phyloP scores from a whole-genome alignment of 2,888 invertebrate genomes.

The Cephus nigrinus region DNA sequence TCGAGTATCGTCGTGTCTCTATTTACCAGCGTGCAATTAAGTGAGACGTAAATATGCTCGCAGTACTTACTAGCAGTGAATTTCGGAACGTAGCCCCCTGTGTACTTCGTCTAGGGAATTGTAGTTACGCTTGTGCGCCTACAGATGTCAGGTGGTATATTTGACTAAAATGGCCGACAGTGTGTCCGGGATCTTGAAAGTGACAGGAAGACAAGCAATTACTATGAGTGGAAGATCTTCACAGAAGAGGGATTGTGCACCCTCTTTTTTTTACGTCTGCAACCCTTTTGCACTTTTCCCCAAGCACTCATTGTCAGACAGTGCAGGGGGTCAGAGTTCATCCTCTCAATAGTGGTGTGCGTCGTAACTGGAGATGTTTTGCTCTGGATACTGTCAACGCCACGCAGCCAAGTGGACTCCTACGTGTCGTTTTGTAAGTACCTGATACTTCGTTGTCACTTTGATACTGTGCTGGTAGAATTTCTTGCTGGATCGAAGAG shows the following conservation, averaged over 20 bases:
- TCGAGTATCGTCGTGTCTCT: too few relatives aligned
- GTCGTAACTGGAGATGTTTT: neutral
- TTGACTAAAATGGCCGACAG: neutral
- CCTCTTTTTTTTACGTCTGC: neutral
- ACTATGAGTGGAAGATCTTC: neutral
- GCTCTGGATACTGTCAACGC: neutral
- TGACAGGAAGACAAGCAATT: neutral
- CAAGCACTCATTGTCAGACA: neutral
- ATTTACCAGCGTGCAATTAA: too few relatives aligned
- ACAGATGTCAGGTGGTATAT: neutral
- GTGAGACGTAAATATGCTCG: too few relatives aligned
- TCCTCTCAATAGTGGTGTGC: neutral
- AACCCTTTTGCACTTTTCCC: neutral
- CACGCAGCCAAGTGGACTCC: neutral
- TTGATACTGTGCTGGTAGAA: neutral
- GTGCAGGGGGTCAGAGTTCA: neutral
- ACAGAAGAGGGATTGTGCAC: neutral
- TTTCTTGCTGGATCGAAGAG: neutral
- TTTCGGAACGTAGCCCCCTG: too few relatives aligned
- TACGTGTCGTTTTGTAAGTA: neutral
- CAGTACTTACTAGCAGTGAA: too few relatives aligned
- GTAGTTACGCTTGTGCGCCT: neutral
- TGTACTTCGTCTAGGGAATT: neutral
- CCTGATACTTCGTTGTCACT: neutral
- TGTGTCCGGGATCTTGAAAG: neutral